These are phyloP conservation scores for Myiozetetes cayanensis DNA, from an alignment of 2,113 vertebrate genomes.

Conservation along the genomic window DNA sequence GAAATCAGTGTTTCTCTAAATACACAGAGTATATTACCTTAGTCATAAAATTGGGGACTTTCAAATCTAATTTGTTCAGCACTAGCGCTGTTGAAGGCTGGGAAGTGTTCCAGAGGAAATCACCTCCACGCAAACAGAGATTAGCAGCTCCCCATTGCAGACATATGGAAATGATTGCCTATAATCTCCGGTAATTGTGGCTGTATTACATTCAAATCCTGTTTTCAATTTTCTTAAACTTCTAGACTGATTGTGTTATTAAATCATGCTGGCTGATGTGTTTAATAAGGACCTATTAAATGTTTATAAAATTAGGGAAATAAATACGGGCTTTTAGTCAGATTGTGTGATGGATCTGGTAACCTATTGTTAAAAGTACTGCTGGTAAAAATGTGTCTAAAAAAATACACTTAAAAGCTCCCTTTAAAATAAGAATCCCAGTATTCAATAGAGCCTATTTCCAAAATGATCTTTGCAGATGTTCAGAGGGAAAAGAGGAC, in stretches of 20 bases:
- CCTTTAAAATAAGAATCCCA: conserved; percentile 48
- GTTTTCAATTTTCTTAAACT: conserved; percentile 96
- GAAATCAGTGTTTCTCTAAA: conserved; percentile 80
- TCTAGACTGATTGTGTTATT: conserved; percentile 97
- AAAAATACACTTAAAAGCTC: conserved; percentile 50
- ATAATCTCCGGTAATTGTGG: conserved; percentile 97
- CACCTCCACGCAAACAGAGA: conserved; percentile 92
- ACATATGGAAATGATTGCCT: conserved; percentile 97
- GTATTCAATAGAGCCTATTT: not conserved
- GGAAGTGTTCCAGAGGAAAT: conserved; percentile 90
- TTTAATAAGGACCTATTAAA: conserved; percentile 91
- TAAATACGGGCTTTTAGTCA: conserved; percentile 82
- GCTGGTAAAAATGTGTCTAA: conserved; percentile 69
- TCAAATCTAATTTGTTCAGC: conserved; percentile 87
- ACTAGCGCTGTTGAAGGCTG: conserved; percentile 81
- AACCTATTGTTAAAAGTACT: conserved; percentile 79
- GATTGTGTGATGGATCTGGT: conserved; percentile 79
- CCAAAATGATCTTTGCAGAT: conserved; percentile 52
- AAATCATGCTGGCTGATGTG: conserved; percentile 95
- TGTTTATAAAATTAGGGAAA: conserved; percentile 91
- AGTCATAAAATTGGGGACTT: conserved; percentile 85
- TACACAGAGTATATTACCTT: conserved; percentile 83
- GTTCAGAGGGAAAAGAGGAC: not conserved
- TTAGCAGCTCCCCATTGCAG: conserved; percentile 93
- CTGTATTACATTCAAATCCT: conserved; percentile 92